Evolutionary conservation across 2,888 invertebrate genomes (phyloP).

Genomic region (Choristoneura rosaceana): DNA sequence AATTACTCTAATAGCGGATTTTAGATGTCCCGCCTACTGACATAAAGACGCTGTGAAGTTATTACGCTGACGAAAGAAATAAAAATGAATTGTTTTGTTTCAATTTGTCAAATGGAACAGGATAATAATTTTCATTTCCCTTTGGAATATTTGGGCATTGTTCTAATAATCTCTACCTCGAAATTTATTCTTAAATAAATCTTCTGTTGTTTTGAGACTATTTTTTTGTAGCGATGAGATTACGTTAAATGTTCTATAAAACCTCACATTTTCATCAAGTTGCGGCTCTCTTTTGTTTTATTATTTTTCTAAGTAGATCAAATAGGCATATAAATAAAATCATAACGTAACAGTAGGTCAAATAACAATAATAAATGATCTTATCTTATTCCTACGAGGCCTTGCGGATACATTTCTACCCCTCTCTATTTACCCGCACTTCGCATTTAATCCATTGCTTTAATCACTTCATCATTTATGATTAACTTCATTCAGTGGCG

Average conservation of each 20-base stretch:
- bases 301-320: not conserved
- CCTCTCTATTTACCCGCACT: too few species aligned
- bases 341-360: not conserved
- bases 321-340: not conserved
- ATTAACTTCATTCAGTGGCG: too few species aligned
- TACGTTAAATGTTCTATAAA: not conserved
- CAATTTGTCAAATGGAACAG: not conserved
- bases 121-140: not conserved
- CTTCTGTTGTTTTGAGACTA: too few species aligned
- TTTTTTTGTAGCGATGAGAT: not conserved
- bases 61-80: not conserved
- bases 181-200: not conserved
- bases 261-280: too few species aligned
- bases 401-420: too few species aligned
- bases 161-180: not conserved
- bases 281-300: too few species aligned
- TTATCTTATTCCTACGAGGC: too few species aligned
- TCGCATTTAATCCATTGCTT: too few species aligned
- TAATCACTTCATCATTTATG: too few species aligned
- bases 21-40: not conserved
- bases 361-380: too few species aligned
- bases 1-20: not conserved
- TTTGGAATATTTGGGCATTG: not conserved
- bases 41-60: constrained; percentile 6
- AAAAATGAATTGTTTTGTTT: constrained; percentile 2